These are phyloP conservation scores for Iselma pallidipennis DNA, from an alignment of 2,888 invertebrate genomes.

Conservation along the genomic window DNA sequence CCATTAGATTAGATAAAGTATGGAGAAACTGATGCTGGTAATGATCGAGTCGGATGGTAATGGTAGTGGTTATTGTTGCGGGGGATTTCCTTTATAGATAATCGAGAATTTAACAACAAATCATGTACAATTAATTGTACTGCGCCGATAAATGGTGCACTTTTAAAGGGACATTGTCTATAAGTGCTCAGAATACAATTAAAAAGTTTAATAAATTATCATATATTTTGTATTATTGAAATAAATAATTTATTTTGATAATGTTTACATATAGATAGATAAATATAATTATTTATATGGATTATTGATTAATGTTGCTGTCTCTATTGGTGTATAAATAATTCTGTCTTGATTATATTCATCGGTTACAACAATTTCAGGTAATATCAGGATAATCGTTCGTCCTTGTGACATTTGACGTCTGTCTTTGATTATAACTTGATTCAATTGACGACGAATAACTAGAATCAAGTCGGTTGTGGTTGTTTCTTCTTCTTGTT, in stretches of 20 bases:
- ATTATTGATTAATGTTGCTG: too few relatives aligned
- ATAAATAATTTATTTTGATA: not conserved
- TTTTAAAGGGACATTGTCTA: too few relatives aligned
- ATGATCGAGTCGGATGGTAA: too few relatives aligned
- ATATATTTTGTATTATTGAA: not conserved
- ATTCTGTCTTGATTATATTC: slow-evolving; percentile 2
- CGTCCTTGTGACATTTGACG: not conserved
- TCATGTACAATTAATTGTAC: too few relatives aligned
- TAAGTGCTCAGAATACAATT: too few relatives aligned
- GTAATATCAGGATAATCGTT: slow-evolving; percentile 1
- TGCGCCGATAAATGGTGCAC: too few relatives aligned
- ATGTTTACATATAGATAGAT: not conserved
- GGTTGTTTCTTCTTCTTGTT: too few relatives aligned
- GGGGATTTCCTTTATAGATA: too few relatives aligned
- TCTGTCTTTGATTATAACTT: not conserved
- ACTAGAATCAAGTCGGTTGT: not conserved
- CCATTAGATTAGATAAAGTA: too few relatives aligned
- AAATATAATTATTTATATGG: not conserved
- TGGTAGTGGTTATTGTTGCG: too few relatives aligned
- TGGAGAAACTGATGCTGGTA: too few relatives aligned
- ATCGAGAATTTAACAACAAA: too few relatives aligned
- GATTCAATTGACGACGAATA: not conserved
- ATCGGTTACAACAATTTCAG: slow-evolving; percentile 8
- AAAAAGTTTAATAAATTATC: not conserved
- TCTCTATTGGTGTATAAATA: not conserved